Evolutionary conservation across 2,888 invertebrate species (phyloP), one percentile per base, ranked within the genome.

Genomic region (Caenorhabditis becei): DNA sequence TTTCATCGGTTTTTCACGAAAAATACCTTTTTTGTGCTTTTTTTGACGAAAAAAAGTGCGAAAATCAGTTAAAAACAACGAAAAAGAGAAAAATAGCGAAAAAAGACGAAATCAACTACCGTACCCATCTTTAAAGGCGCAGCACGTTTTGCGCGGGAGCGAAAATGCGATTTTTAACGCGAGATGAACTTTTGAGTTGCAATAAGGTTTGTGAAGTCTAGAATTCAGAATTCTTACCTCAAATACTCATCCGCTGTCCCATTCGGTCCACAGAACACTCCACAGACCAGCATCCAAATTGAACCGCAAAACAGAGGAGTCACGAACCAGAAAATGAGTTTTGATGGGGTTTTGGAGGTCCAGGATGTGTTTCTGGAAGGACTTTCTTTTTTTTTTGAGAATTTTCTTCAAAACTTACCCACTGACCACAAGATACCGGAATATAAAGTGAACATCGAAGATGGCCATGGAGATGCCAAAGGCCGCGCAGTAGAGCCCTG

Each of bases 381-480:
- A 5, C 5, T 35, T 8, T 35, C 35, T 8, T 5, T 35, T 5
- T n/a, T n/a, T n/a, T n/a, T n/a, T n/a, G n/a, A n/a, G n/a, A n/a
- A n/a, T n/a, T n/a, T n/a, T n/a, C n/a, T 35, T 8, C 35, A 35
- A 8, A 10, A 35, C 35, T 10, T 8, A 35, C 53, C 65, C 65
- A 8, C 7, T 65, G 5, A 56, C 47, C 8, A 67, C 67, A 16
- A 67, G 16, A 16, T 47, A 67, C 1, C 67, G 67, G 23, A 67
- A 67, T 1, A 67, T 41, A 24, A 67, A 67, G 20, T 67, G 67
- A 28, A 56, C 67, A 28, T 32, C 32, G 20, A 67, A 56, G 1
- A 67, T 14, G 18, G 44, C 56, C n/a, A 67, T 24, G 18, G 67
- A 44, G 0, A 67, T 28, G 0, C 67, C 67, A 32, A 37, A 67